Percentiles rank a stretch among this genome's conserved stretches.
Conservation (phyloP, 2,888 invertebrate species). For the Pachliopta kotzebuea region DNA sequence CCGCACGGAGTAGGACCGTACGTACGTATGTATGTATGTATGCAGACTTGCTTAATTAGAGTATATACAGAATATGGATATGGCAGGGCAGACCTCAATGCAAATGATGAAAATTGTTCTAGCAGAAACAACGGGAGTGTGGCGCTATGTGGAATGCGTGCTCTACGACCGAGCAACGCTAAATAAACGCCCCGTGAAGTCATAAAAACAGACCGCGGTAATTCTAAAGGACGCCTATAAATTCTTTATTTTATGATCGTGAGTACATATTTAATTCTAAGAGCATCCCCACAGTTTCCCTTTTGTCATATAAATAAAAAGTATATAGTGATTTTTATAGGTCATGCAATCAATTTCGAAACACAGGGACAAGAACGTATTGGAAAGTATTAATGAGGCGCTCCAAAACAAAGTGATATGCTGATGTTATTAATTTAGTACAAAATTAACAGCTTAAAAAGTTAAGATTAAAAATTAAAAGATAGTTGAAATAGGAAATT, state of each 20-base stretch:
- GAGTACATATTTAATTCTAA: constrained; percentile 76
- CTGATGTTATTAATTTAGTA: too few relatives aligned
- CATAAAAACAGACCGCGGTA: constrained; percentile 75
- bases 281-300: constrained; percentile 69
- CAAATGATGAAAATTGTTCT: constrained; percentile 54
- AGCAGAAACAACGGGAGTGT: constrained; percentile 50
- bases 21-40: too few relatives aligned
- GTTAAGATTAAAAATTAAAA: too few relatives aligned
- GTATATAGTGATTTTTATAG: constrained; percentile 65
- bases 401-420: constrained; percentile 37
- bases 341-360: constrained; percentile 54
- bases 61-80: constrained; percentile 35
- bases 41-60: constrained; percentile 36
- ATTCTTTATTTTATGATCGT: constrained; percentile 78
- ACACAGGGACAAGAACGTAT: constrained; percentile 43
- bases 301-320: constrained; percentile 70
- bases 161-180: constrained; percentile 67
- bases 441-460: too few relatives aligned
- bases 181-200: constrained; percentile 76
- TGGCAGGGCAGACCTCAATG: constrained; percentile 32
- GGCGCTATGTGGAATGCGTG: constrained; percentile 59
- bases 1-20: constrained; percentile 27
- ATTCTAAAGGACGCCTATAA: constrained; percentile 78
- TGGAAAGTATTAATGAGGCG: constrained; percentile 50
- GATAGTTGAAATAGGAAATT: too few relatives aligned